Base-by-base conservation (phyloP, 2,888 invertebrate genomes). In the Pterostichus niger region DNA sequence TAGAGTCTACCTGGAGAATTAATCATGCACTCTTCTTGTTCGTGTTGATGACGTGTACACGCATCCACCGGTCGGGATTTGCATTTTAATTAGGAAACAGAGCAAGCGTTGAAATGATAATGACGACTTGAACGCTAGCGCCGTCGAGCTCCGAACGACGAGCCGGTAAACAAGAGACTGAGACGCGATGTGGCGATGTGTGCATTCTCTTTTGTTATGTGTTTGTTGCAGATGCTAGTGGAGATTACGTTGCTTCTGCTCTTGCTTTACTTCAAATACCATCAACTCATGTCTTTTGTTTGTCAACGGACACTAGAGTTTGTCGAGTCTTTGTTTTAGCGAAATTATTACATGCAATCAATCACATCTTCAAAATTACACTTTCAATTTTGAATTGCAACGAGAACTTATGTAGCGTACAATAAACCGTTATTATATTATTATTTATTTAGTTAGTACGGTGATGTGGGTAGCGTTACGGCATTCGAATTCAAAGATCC, bases 21-120 rank as follows among this genome's bases (percentile, higher is more conserved):
- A 90, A 90, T 90, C 89, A 90, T 87, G 89, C 82, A 88, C 89
- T 88, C 89, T 89, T 89, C 88, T 87, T 86, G 33, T 40, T 46
- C 59, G 82, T 59, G 75, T 56, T 82, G 88, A 87, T 90, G 90
- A 90, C 90, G 90, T 90, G 90, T 89, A 90, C 90, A 90, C 89
- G 90, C 90, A 90, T 90, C 89, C 89, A 88, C 87, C 88, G 87
- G 88, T 86, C 88, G 85, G 90, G 92, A 92, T 92, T 92, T 92
- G 92, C 92, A 91, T 91, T 91, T 91, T 91, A 91, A 91, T 91
- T 91, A 91, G 91, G 82, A 82, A 82, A 82, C 82, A 68, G 91
- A 91, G 91, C 91, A 91, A 92, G 92, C 91, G 91, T 90, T 92
- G 92, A 91, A 92, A 92, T 92, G 92, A 92, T 92, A 92, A 92